phyloP scores from a whole-genome alignment of 2,888 invertebrate species.

The Drosophila quasianomalipes region DNA sequence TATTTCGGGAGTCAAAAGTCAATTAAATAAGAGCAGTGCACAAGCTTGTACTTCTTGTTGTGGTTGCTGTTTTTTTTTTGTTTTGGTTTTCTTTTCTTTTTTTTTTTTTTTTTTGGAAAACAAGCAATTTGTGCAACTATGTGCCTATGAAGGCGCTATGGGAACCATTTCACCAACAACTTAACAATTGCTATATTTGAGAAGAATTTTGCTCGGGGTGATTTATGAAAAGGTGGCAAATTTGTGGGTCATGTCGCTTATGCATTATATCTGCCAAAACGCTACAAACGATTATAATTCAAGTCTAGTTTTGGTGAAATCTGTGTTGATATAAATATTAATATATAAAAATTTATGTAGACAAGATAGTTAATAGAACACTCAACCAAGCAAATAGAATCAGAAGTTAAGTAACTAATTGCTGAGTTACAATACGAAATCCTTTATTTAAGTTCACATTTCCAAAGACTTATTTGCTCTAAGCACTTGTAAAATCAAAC shows the following conservation, averaged over 20 bases:
- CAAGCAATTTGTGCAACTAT: conserved; percentile 74
- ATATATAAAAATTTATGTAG: no score
- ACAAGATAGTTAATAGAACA: no score
- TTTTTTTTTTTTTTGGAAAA: conserved; percentile 55
- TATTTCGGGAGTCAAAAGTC: conserved; percentile 83
- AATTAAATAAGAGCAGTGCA: conserved; percentile 84
- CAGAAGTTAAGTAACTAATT: not conserved
- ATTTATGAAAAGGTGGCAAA: conserved; percentile 60
- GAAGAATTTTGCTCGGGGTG: conserved; percentile 46
- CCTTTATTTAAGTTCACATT: not conserved
- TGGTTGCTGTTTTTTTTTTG: conserved; percentile 32
- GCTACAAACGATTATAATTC: not conserved
- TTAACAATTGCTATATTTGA: conserved; percentile 32
- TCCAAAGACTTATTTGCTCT: not conserved
- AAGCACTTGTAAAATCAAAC: not conserved
- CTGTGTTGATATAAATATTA: not conserved
- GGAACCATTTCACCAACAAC: conserved; percentile 71
- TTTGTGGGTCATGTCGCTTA: conserved; percentile 47
- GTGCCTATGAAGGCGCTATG: conserved; percentile 65
- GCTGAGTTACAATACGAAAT: not conserved
- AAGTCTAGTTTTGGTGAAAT: conserved; percentile 29
- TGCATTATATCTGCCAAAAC: not conserved
- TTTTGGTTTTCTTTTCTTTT: conserved; percentile 16
- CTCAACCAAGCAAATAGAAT: not conserved
- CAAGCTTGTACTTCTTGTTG: conserved; percentile 71